phyloP scores from a whole-genome alignment of 2,113 vertebrate genomes.

The Tachuris rubrigastra region DNA sequence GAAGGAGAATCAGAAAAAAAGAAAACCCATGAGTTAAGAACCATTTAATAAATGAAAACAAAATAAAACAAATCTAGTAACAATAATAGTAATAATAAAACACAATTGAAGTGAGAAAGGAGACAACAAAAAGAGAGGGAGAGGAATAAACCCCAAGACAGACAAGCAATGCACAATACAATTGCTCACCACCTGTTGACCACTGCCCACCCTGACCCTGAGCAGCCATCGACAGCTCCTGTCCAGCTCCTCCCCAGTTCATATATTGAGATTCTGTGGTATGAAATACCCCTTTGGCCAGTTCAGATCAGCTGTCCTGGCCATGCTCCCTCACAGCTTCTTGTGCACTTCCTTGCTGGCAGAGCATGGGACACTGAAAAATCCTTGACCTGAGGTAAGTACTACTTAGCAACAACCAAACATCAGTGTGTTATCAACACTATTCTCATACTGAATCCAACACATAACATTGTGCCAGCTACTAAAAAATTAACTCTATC shows the following conservation, averaged over 20 bases:
- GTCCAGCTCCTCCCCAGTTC: not conserved
- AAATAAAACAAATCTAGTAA: not conserved
- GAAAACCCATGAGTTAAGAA: not conserved
- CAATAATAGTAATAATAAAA: not conserved
- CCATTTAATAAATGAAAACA: not conserved
- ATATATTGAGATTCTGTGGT: not conserved
- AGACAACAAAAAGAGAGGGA: not conserved
- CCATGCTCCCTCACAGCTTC: not conserved
- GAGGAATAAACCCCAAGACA: not conserved
- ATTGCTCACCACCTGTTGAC: not conserved
- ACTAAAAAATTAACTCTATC: not conserved
- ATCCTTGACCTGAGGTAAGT: not conserved
- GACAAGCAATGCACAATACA: not conserved
- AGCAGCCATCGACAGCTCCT: not conserved
- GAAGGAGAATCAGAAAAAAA: not conserved
- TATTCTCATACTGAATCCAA: not conserved
- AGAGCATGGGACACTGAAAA: not conserved
- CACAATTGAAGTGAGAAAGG: not conserved
- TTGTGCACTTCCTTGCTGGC: not conserved
- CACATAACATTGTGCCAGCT: not conserved
- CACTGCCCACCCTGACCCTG: not conserved
- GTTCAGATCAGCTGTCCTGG: not conserved
- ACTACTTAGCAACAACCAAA: not conserved
- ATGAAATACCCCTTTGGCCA: not conserved
- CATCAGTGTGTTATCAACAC: not conserved